A percentile compares a stretch with the other conserved stretches of the same genome.
Conservation (phyloP, 2,888 invertebrate genomes). For the Drosophila picticornis region DNA sequence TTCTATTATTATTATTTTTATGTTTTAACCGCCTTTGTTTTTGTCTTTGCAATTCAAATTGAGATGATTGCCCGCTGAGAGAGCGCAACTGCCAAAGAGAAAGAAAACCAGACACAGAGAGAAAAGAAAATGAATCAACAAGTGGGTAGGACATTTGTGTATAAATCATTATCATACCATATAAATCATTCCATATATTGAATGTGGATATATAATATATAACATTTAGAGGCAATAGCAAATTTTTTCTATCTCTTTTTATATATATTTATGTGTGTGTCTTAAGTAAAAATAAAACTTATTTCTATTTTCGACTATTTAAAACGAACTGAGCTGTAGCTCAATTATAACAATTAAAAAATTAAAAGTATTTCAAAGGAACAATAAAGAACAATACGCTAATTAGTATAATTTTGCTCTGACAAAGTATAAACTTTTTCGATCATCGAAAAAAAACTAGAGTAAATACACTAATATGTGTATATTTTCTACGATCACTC, state of each 20-base stretch:
- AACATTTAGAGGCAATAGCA: background rate
- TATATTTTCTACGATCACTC: background rate
- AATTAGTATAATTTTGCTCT: background rate
- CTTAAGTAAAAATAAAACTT: background rate
- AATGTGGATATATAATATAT: background rate
- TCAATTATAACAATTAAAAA: background rate
- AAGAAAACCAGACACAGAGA: background rate
- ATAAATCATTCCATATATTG: conserved; percentile 1
- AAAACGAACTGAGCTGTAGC: background rate
- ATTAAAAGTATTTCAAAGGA: background rate
- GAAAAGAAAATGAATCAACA: conserved; percentile 23
- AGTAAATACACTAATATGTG: background rate
- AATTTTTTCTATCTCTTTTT: background rate
- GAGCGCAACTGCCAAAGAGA: conserved; percentile 42
- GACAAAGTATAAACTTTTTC: background rate
- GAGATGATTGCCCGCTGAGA: conserved; percentile 50
- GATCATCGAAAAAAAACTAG: background rate
- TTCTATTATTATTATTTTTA: conserved; percentile 42
- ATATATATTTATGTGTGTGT: background rate
- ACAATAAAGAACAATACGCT: background rate
- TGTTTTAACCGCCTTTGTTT: conserved; percentile 56
- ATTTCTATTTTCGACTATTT: background rate
- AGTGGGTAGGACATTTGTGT: conserved; percentile 30
- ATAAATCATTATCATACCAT: conserved; percentile 8
- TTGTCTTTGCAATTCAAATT: conserved; percentile 48